Percentiles rank a stretch among this genome's conserved stretches.
These are phyloP conservation scores for Netelia inedita DNA, from an alignment of 2,888 invertebrate species.

Conservation along the genomic window DNA sequence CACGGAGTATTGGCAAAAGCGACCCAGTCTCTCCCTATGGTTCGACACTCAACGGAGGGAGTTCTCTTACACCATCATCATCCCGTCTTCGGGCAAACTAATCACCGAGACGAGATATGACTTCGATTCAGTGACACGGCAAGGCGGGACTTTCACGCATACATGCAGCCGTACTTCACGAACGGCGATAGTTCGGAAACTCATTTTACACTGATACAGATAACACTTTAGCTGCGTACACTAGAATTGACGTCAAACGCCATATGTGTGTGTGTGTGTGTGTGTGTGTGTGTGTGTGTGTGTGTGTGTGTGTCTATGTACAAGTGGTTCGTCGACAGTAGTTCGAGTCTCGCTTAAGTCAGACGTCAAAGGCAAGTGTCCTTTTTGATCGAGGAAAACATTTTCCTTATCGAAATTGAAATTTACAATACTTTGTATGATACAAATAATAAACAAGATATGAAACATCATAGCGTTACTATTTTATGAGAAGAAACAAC, in stretches of 20 bases:
- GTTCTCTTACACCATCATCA: neutral
- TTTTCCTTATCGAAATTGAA: neutral
- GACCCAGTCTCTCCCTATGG: conserved; percentile 22
- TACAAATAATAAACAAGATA: neutral
- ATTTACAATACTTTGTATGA: neutral
- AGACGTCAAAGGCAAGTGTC: neutral
- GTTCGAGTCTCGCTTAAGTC: conserved; percentile 48
- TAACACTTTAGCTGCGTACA: conserved; percentile 40
- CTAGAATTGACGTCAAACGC: conserved; percentile 45
- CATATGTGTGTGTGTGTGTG: neutral
- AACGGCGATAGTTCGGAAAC: conserved; percentile 65
- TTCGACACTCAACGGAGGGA: conserved; percentile 15
- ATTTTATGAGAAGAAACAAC: too few relatives aligned
- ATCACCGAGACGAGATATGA: conserved; percentile 66
- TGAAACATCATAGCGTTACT: too few relatives aligned
- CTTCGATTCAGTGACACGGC: conserved; percentile 49
- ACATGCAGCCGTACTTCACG: conserved; percentile 46
- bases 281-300: neutral
- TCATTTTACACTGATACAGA: conserved; percentile 66
- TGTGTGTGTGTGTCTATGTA: neutral
- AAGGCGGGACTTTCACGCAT: conserved; percentile 41
- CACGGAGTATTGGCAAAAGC: conserved; percentile 56
- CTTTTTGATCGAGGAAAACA: neutral
- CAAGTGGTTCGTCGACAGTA: conserved; percentile 1
- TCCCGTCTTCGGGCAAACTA: conserved; percentile 48